Conservation (phyloP, 2,113 vertebrate genomes). For the Aleadryas rufinucha region DNA sequence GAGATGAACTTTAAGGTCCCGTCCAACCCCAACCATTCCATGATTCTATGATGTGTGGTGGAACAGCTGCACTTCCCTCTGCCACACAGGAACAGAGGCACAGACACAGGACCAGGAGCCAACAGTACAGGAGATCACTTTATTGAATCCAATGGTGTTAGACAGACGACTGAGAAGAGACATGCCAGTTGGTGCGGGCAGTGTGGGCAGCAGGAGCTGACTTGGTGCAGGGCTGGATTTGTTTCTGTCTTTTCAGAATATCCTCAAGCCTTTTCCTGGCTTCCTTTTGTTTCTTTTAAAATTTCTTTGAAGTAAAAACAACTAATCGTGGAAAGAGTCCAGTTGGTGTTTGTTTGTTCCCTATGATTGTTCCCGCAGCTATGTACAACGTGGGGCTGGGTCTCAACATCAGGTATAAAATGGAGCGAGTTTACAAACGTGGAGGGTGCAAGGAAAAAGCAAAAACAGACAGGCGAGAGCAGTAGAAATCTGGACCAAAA, state of each 20-base stretch:
- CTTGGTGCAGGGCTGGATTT: slow-evolving; percentile 57
- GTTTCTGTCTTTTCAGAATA: slow-evolving; percentile 26
- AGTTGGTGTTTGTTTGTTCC: slow-evolving; percentile 67
- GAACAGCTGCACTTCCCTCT: neutral
- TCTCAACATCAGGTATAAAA: slow-evolving; percentile 67
- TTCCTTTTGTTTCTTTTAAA: slow-evolving; percentile 16
- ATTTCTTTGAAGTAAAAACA: slow-evolving; percentile 59
- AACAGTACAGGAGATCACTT: slow-evolving; percentile 72
- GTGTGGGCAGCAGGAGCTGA: slow-evolving; percentile 62
- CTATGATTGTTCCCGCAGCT: slow-evolving; percentile 78
- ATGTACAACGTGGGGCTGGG: slow-evolving; percentile 67
- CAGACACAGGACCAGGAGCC: slow-evolving; percentile 41
- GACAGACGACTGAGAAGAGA: slow-evolving; percentile 73
- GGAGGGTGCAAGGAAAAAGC: slow-evolving; percentile 36
- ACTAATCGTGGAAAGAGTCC: slow-evolving; percentile 59
- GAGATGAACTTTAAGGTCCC: neutral
- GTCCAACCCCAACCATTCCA: neutral
- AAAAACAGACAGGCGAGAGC: slow-evolving; percentile 59
- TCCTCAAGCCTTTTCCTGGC: slow-evolving; percentile 58
- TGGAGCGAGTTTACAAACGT: slow-evolving; percentile 61
- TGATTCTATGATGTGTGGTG: fast-evolving
- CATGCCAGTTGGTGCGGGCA: slow-evolving; percentile 65
- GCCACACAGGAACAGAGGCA: neutral
- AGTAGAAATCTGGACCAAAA: slow-evolving; percentile 67
- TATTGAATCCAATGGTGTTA: slow-evolving; percentile 76